These are phyloP conservation scores for Prostheceraeus crozeri DNA, from an alignment of 2,888 invertebrate genomes.

Conservation along the genomic window DNA sequence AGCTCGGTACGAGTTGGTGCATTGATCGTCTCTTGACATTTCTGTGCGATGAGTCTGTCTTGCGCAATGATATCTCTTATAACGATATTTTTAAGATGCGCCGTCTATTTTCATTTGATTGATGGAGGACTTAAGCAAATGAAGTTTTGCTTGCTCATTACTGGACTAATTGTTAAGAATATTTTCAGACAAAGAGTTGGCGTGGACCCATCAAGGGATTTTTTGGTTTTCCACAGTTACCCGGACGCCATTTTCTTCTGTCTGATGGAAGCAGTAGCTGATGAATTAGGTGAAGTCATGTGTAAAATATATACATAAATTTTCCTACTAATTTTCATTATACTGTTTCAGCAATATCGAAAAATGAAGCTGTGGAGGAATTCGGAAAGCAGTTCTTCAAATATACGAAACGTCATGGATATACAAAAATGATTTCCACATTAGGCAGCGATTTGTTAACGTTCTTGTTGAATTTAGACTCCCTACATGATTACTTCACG, in stretches of 20 bases:
- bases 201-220: constrained; percentile 45
- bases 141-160: too few relatives aligned
- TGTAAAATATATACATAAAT: neutral
- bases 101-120: too few relatives aligned
- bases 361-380: constrained; percentile 75
- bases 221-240: constrained; percentile 48
- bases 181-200: too few relatives aligned
- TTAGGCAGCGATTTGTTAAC: constrained; percentile 86
- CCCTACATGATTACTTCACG: constrained; percentile 84
- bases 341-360: constrained; percentile 70
- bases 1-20: too few relatives aligned
- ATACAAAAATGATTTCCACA: constrained; percentile 85
- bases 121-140: too few relatives aligned
- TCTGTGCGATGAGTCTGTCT: too few relatives aligned
- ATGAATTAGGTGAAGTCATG: constrained; percentile 7
- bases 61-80: too few relatives aligned
- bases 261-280: constrained; percentile 44
- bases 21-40: too few relatives aligned
- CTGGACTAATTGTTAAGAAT: too few relatives aligned
- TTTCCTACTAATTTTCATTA: neutral
- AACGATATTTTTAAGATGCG: too few relatives aligned
- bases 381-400: constrained; percentile 92
- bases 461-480: constrained; percentile 88
- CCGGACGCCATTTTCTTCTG: constrained; percentile 45
- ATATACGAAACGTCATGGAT: constrained; percentile 92